Evolutionary conservation across 2,797 vertebrate species (phyloP).

Genomic region (Discoglossus pictus): DNA sequence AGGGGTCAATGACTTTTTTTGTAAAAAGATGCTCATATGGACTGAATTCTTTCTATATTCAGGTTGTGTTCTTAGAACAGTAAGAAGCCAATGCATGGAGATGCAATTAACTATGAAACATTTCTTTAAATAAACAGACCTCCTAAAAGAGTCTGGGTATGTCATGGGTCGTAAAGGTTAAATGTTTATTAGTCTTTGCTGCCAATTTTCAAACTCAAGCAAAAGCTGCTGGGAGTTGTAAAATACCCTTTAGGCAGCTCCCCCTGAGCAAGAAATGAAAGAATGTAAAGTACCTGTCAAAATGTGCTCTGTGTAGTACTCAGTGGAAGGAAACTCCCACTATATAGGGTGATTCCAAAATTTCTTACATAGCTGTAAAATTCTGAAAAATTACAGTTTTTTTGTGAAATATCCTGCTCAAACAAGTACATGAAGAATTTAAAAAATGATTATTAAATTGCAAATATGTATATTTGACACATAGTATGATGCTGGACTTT

Average conservation of each 20-base stretch:
- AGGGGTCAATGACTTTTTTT: not conserved
- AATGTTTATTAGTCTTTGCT: constrained; percentile 29
- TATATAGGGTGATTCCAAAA: constrained; percentile 51
- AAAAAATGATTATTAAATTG: constrained; percentile 22
- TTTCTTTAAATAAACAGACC: constrained; percentile 58
- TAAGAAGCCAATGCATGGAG: constrained; percentile 17
- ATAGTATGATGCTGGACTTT: no score
- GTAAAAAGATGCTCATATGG: not conserved
- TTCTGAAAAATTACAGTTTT: constrained; percentile 13
- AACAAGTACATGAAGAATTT: constrained; percentile 39
- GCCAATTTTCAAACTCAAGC: constrained; percentile 32
- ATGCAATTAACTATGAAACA: constrained; percentile 33
- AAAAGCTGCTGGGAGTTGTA: constrained; percentile 32
- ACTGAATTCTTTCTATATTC: not conserved
- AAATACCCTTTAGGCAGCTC: constrained; percentile 11
- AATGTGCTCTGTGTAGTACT: constrained; percentile 15
- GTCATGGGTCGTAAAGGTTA: constrained; percentile 52
- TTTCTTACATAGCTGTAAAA: constrained; percentile 53
- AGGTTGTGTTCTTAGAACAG: constrained; percentile 8
- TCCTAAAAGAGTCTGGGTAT: constrained; percentile 55
- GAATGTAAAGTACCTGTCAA: constrained; percentile 54
- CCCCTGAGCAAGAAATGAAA: constrained; percentile 31
- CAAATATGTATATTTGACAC: no score
- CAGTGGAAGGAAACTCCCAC: constrained; percentile 50
- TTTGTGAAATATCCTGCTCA: constrained; percentile 37